Conservation (phyloP, 2,888 invertebrate genomes). For the Gandaritis pyraliata region DNA sequence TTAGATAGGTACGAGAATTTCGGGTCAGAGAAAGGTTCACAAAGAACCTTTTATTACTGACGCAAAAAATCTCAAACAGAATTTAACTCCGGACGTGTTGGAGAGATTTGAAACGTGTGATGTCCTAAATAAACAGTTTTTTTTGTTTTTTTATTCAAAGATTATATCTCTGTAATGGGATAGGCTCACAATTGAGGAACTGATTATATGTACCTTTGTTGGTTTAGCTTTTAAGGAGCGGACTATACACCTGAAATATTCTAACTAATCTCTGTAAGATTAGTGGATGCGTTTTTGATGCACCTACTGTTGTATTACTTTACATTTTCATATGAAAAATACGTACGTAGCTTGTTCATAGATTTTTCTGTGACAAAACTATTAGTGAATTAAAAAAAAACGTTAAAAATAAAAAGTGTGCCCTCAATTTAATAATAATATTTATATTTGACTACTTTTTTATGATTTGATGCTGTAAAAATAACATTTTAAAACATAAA, state of each 20-base stretch:
- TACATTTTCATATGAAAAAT: no score
- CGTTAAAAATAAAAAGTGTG: no score
- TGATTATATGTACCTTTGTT: slow-evolving; percentile 42
- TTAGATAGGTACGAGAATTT: no score
- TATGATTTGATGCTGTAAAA: no score
- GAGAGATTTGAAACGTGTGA: slow-evolving; percentile 10
- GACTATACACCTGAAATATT: not conserved
- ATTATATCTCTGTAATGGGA: slow-evolving; percentile 45
- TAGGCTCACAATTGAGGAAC: slow-evolving; percentile 36
- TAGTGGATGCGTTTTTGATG: no score
- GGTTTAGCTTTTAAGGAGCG: slow-evolving; percentile 24
- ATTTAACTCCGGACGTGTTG: slow-evolving; percentile 11
- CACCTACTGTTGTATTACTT: no score
- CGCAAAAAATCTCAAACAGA: slow-evolving; percentile 5
- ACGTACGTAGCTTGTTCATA: no score
- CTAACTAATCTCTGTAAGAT: not conserved
- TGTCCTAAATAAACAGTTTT: slow-evolving; percentile 30
- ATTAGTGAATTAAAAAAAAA: no score
- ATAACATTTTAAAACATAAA: no score
- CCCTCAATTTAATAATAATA: no score
- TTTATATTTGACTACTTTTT: no score
- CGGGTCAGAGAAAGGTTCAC: slow-evolving; percentile 2
- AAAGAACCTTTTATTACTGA: not conserved
- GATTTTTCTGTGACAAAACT: no score
- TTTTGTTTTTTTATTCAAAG: slow-evolving; percentile 30